Conservation (phyloP, 2,888 invertebrate species). For the Apotomis capreana region DNA sequence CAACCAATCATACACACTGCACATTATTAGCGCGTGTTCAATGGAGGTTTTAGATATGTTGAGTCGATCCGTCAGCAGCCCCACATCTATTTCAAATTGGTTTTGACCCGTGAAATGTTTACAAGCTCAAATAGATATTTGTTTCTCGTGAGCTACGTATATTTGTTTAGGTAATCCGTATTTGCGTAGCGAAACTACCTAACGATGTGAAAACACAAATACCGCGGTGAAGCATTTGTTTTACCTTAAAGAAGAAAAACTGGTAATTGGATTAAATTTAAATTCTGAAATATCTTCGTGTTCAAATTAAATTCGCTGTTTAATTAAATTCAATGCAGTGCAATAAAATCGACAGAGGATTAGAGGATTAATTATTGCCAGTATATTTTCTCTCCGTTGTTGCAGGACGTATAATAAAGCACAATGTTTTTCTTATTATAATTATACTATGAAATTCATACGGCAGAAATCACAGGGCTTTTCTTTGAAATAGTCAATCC, state of each 20-base stretch:
- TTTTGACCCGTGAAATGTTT: conserved; percentile 24
- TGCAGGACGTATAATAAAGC: too few relatives aligned
- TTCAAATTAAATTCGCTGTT: neutral
- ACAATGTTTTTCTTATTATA: too few relatives aligned
- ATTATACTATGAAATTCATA: too few relatives aligned
- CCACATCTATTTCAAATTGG: conserved; percentile 11
- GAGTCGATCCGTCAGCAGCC: neutral
- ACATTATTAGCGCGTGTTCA: too few relatives aligned
- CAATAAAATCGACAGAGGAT: neutral
- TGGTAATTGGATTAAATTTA: conserved; percentile 12
- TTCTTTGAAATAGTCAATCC: too few relatives aligned
- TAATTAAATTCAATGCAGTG: neutral
- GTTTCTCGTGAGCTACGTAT: conserved; percentile 27
- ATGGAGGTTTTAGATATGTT: neutral
- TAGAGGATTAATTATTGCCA: neutral
- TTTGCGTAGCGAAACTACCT: conserved; percentile 37
- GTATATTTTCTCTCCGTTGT: neutral
- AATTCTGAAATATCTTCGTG: neutral
- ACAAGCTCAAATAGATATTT: conserved; percentile 31
- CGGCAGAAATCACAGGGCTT: too few relatives aligned
- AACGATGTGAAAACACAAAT: conserved; percentile 41
- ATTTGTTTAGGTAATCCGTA: conserved; percentile 40
- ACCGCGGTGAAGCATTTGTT: conserved; percentile 14
- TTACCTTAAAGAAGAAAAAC: neutral
- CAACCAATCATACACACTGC: too few relatives aligned